A percentile compares a stretch with the other conserved stretches of the same genome.
Evolutionary conservation across 2,113 vertebrate species (phyloP).

Genomic region (Hemibagrus wyckioides): DNA sequence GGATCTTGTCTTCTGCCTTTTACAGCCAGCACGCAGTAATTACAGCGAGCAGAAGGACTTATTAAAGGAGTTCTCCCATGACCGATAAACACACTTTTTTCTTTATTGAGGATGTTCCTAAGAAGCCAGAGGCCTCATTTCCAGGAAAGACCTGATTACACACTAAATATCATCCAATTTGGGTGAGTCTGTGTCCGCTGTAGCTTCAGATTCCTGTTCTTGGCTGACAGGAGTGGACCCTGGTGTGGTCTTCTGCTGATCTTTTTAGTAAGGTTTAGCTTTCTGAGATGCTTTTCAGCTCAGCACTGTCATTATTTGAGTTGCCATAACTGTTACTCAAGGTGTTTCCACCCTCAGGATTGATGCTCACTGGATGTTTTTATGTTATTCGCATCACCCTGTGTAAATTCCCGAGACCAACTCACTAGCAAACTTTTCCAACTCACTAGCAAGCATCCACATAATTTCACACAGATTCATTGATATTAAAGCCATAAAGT

Average conservation of each 20-base stretch:
- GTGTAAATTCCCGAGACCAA: neutral
- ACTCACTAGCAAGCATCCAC: too few relatives aligned
- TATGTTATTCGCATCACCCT: neutral
- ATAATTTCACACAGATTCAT: too few relatives aligned
- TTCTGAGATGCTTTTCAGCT: neutral
- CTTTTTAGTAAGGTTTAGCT: neutral
- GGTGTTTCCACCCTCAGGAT: neutral
- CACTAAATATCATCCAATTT: neutral
- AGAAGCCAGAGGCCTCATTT: conserved; percentile 16
- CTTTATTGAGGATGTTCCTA: conserved; percentile 10
- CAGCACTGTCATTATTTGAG: neutral
- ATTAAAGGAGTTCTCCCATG: conserved; percentile 22
- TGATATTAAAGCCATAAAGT: too few relatives aligned
- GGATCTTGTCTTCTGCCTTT: conserved; percentile 16
- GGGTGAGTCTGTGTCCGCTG: neutral
- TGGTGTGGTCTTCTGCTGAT: neutral
- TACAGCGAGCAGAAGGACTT: conserved; percentile 44
- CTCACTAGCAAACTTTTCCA: too few relatives aligned
- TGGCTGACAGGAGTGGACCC: neutral
- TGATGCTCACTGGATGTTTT: neutral
- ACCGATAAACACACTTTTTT: conserved; percentile 26
- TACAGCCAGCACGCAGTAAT: conserved; percentile 23
- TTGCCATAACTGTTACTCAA: neutral
- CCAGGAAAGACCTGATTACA: neutral
- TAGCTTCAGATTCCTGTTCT: neutral